These are phyloP conservation scores for Peromyscus attwateri DNA, from an alignment of 2,797 vertebrate species.

Conservation along the genomic window DNA sequence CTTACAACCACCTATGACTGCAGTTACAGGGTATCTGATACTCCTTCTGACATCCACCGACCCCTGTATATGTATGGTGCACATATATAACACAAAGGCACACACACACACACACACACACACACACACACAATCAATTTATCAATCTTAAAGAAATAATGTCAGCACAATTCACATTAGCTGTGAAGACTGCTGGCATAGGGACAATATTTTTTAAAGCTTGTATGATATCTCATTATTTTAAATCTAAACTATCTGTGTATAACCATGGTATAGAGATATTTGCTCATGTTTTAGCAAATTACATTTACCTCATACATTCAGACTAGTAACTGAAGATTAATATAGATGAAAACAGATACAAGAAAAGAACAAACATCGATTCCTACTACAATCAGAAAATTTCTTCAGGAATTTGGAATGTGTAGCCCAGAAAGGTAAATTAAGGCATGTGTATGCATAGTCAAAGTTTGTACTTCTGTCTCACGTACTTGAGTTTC, in stretches of 20 bases:
- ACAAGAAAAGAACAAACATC: not conserved
- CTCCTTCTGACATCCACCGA: not conserved
- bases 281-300: not conserved
- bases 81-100: not conserved
- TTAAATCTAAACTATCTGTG: not conserved
- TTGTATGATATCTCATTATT: not conserved
- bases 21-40: not conserved
- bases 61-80: not conserved
- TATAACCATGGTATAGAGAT: not conserved
- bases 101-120: not conserved
- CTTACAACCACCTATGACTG: not conserved
- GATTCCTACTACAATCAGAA: conserved; percentile 14
- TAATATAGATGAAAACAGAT: not conserved
- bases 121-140: not conserved
- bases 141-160: not conserved
- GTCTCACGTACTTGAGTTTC: not conserved
- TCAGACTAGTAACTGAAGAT: conserved; percentile 13
- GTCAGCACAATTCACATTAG: not conserved
- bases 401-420: not conserved
- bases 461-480: not conserved
- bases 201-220: not conserved
- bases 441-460: not conserved
- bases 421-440: not conserved
- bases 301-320: not conserved
- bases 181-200: not conserved